phyloP scores from a whole-genome alignment of 2,888 invertebrate species.

The Molorchus minor region DNA sequence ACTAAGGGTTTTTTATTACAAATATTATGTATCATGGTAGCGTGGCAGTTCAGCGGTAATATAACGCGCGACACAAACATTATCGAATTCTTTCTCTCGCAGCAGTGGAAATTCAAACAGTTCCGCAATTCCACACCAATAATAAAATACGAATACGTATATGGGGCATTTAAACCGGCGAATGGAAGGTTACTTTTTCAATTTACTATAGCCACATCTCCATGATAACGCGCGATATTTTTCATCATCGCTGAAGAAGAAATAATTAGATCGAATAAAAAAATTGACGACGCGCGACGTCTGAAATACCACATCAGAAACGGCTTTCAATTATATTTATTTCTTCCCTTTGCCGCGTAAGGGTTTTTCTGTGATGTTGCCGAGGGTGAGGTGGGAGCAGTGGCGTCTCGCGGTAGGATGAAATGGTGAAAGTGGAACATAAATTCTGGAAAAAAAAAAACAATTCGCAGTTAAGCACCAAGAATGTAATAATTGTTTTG shows the following conservation, averaged over 20 bases:
- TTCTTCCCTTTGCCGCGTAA: constrained; percentile 41
- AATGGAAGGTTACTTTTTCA: not conserved
- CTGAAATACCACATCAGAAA: constrained; percentile 30
- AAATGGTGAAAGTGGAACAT: too few relatives aligned
- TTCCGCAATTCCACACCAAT: not conserved
- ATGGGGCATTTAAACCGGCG: too few relatives aligned
- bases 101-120: too few relatives aligned
- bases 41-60: too few relatives aligned
- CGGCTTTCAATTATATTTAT: constrained; percentile 47
- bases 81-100: too few relatives aligned
- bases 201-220: not conserved
- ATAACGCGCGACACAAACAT: too few relatives aligned
- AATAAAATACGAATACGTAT: not conserved
- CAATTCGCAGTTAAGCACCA: too few relatives aligned
- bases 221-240: constrained; percentile 1
- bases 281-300: constrained; percentile 11
- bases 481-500: too few relatives aligned
- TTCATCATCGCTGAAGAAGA: not conserved
- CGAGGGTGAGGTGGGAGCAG: constrained; percentile 30
- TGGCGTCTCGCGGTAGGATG: too few relatives aligned
- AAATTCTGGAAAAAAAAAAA: too few relatives aligned
- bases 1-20: too few relatives aligned
- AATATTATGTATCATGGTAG: too few relatives aligned
- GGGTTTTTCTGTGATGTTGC: constrained; percentile 41
- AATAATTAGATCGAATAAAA: constrained; percentile 16